Evolutionary conservation across 2,888 invertebrate genomes (phyloP).

Genomic region (Scaptomyza flava): DNA sequence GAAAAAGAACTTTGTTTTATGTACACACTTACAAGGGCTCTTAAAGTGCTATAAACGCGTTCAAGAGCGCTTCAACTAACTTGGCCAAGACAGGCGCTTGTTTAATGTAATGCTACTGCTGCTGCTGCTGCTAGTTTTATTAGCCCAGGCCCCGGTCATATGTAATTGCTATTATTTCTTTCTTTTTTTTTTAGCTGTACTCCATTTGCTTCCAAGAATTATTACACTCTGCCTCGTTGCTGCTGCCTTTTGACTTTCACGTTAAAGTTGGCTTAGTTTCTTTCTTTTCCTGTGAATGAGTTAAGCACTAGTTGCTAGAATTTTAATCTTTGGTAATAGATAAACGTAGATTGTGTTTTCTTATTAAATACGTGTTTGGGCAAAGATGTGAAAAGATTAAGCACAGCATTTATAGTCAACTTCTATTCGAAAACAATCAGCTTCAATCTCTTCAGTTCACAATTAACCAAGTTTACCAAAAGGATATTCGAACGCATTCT

Average conservation of each 20-base stretch:
- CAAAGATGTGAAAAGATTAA: conserved; percentile 22
- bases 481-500: conserved; percentile 5
- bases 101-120: conserved; percentile 24
- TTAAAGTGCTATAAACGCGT: conserved; percentile 72
- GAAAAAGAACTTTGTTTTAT: conserved; percentile 46
- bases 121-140: conserved; percentile 53
- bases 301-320: conserved; percentile 32
- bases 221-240: conserved; percentile 23
- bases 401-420: neutral
- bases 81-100: conserved; percentile 45
- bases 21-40: conserved; percentile 47
- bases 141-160: conserved; percentile 39
- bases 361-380: conserved; percentile 17
- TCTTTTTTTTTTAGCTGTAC: conserved; percentile 19
- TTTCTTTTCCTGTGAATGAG: conserved; percentile 53
- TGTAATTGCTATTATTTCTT: conserved; percentile 74
- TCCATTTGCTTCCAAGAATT: conserved; percentile 58
- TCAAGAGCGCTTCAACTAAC: conserved; percentile 41
- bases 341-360: conserved; percentile 16
- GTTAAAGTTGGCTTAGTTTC: conserved; percentile 33
- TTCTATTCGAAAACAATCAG: neutral
- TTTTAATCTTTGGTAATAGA: conserved; percentile 53
- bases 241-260: conserved; percentile 34
- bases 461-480: neutral
- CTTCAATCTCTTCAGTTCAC: neutral